Base-by-base conservation (phyloP, 2,888 invertebrate genomes). In the Melangyna quadrimaculata region DNA sequence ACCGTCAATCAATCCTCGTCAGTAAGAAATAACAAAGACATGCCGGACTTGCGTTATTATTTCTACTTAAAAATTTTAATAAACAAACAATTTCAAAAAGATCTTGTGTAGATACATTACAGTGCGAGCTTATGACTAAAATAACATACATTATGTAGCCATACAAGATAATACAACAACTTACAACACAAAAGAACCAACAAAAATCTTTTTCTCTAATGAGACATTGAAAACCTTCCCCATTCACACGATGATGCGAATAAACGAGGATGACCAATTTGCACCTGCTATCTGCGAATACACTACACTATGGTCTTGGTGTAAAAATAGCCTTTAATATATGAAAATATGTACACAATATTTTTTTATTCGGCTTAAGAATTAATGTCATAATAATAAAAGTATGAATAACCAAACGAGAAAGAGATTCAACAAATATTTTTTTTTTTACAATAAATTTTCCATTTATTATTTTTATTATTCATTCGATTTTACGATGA, bases 241-340 rank as follows among this genome's bases (percentile, higher is more conserved):
- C 37, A 14, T 37, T 40, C 40, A 22, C 35, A 59, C 8, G 14
- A 55, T 55, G 19, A 35, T 1, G 12, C 12, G 12, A 19, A 14
- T 0, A 14, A 14, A 12, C 6, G 59, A 22, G 4, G 35, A 61
- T 61, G 59, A 61, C 22, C 59, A 40, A 61, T 61, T 37, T 61
- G 59, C 59, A 61, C 59, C 59, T 61, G 57, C 12, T n/a, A n/a
- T n/a, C n/a, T 35, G 43, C 40, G 1, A 40, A 4, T 14, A 35
- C 9, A 12, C 0, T 5, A n/a, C 6, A n/a, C n/a, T 40, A n/a
- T 40, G 14, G 22, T 12, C 9, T n/a, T n/a, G n/a, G n/a, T 40
- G 5, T 40, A 61, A 37, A 61, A 61, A 61, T 61, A 61, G 59
- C 37, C n/a, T n/a, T n/a, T n/a, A n/a, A n/a, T n/a, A n/a, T n/a